Evolutionary conservation across 2,113 vertebrate genomes (phyloP).

Genomic region (Xiphophorus hellerii): DNA sequence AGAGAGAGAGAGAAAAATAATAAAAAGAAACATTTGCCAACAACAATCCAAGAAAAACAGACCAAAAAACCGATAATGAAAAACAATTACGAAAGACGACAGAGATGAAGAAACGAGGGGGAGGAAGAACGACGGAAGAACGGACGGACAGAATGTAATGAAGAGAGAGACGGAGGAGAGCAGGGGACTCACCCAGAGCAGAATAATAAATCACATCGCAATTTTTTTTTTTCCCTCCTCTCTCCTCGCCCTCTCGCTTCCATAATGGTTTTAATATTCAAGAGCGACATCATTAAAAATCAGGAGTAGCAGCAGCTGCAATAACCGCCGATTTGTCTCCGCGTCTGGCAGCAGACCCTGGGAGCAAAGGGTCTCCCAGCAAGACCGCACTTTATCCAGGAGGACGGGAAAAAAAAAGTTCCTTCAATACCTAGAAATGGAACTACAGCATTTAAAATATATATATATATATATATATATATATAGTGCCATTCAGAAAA

Average conservation of each 20-base stretch:
- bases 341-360: not conserved
- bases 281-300: constrained; percentile 61
- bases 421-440: not conserved
- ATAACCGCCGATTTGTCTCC: not conserved
- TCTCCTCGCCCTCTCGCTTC: constrained; percentile 29
- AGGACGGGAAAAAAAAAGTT: not conserved
- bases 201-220: constrained; percentile 68
- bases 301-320: constrained; percentile 25
- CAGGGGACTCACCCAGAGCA: constrained; percentile 50
- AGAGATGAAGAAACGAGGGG: constrained; percentile 24
- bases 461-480: too few species aligned
- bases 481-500: not conserved
- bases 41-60: constrained; percentile 4
- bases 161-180: constrained; percentile 19
- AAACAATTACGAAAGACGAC: constrained; percentile 47
- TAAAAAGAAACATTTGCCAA: constrained; percentile 42
- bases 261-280: constrained; percentile 62
- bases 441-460: too few species aligned
- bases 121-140: constrained; percentile 17
- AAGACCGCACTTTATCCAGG: not conserved
- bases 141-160: constrained; percentile 44
- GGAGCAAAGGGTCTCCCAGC: not conserved
- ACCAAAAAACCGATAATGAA: constrained; percentile 35
- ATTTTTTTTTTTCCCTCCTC: constrained; percentile 4
- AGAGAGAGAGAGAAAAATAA: constrained; percentile 36